Conservation (phyloP, 2,113 vertebrate species). For the Xiphophorus couchianus region DNA sequence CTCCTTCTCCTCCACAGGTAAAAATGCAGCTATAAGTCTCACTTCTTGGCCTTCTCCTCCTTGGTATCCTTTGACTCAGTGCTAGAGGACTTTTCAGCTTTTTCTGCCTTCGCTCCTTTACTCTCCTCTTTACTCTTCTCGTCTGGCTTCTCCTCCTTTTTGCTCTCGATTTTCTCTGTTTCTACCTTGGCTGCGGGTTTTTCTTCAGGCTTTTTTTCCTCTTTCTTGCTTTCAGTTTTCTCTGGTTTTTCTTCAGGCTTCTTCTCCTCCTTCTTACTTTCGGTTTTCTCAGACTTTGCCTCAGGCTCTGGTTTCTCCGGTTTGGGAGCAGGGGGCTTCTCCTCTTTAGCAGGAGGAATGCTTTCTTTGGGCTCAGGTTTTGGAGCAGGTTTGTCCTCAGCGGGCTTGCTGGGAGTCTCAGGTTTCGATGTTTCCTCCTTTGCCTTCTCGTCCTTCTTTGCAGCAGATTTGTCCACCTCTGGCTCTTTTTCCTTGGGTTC, state of each 20-base stretch:
- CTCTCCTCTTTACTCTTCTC: constrained; percentile 65
- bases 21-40: constrained; percentile 57
- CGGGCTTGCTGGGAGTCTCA: constrained; percentile 47
- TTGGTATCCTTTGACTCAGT: constrained; percentile 82
- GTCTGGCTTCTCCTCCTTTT: constrained; percentile 71
- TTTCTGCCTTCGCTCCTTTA: constrained; percentile 66
- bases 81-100: constrained; percentile 83
- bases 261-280: constrained; percentile 19
- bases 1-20: constrained; percentile 28
- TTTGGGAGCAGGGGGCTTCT: constrained; percentile 72
- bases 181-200: constrained; percentile 57
- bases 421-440: constrained; percentile 64
- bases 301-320: constrained; percentile 59
- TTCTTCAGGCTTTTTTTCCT: constrained; percentile 33
- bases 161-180: constrained; percentile 56
- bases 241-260: constrained; percentile 10
- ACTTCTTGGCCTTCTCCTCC: constrained; percentile 81
- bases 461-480: constrained; percentile 67
- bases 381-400: constrained; percentile 63
- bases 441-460: constrained; percentile 59
- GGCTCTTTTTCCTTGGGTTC: constrained; percentile 64
- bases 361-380: constrained; percentile 56
- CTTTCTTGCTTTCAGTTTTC: neutral
- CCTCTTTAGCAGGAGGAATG: constrained; percentile 63
- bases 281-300: constrained; percentile 30